These are phyloP conservation scores for Epinotia brunnichana DNA, from an alignment of 2,888 invertebrate genomes.

Conservation along the genomic window DNA sequence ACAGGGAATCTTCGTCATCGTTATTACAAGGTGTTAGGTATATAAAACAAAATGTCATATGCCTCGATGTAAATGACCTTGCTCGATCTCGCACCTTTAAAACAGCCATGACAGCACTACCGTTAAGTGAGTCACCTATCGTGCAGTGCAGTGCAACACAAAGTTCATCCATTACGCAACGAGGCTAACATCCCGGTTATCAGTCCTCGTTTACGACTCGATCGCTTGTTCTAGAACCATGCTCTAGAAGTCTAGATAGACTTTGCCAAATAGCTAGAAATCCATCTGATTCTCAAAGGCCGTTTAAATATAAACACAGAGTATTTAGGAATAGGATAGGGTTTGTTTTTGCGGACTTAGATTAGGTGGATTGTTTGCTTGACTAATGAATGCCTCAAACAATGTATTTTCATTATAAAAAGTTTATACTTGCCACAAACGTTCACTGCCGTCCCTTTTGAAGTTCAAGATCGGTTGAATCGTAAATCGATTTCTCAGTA, in stretches of 20 bases:
- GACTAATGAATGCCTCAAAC: no score
- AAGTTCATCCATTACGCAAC: constrained; percentile 2
- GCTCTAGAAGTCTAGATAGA: constrained; percentile 17
- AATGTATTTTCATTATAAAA: constrained; percentile 1
- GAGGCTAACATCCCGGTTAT: constrained; percentile 3
- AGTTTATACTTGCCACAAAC: constrained; percentile 25
- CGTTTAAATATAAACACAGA: background rate
- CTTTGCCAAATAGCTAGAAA: constrained; percentile 12
- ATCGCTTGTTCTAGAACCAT: constrained; percentile 18
- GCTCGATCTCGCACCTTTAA: no score
- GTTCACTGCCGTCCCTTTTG: constrained; percentile 25
- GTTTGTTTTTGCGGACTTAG: background rate
- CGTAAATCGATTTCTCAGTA: constrained; percentile 33
- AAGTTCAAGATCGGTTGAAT: constrained; percentile 40
- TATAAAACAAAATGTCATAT: no score
- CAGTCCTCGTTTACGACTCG: constrained; percentile 1
- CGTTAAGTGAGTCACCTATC: background rate
- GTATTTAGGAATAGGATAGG: background rate
- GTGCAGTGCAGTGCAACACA: background rate
- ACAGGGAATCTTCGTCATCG: no score
- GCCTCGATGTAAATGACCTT: no score
- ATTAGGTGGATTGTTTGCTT: background rate
- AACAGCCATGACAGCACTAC: background rate
- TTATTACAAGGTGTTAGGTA: no score
- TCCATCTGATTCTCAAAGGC: constrained; percentile 2